Base-by-base conservation (phyloP, 2,113 vertebrate species). In the Apodemus speciosus region DNA sequence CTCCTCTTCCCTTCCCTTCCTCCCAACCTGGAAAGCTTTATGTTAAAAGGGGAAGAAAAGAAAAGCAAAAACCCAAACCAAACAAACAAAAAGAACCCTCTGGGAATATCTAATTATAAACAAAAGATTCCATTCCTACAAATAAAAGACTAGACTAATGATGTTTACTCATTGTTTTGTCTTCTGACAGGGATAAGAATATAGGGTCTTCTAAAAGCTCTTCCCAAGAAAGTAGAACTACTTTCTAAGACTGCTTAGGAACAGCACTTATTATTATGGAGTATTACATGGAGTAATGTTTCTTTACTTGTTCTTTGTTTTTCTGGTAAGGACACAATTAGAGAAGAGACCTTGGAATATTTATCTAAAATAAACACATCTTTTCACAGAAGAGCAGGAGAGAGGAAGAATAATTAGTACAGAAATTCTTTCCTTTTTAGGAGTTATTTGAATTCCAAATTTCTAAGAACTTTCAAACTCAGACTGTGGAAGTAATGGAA, bases 401-500 rank as follows among this genome's bases (percentile, higher is more conserved):
- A 80, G 43, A 87, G 49, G 88, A 16, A 93, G 66, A 60, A 91
- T 89, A 60, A 73, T 92, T 77, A 91, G 35, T 66, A 46, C n/a
- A 84, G 27, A 25, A 89, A 15, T 95, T 79, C 58, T 85, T 90
- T 93, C 64, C 71, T 53, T 86, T 94, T 76, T 49, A 92, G 56
- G 27, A 32, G 21, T 89, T 94, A 76, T 71, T 23, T 94, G 62
- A 92, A 89, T 84, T 80, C 3, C 60, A 96, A 87, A 91, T 94
- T 79, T 91, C 75, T 91, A 88, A 91, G 64, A 96, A 89, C 86
- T 88, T 79, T 90, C 69, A 89, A 91, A 95, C n/a, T 88, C 25
- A 91, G 20, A 95, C 38, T 84, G 95, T 43, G 83, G 83, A 89
- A 35, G 85, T 43, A 90, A 94, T 77, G 38, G 53, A 85, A 96